Base-by-base conservation (phyloP, 2,888 invertebrate genomes). In the Hydroisotoma schaefferi region DNA sequence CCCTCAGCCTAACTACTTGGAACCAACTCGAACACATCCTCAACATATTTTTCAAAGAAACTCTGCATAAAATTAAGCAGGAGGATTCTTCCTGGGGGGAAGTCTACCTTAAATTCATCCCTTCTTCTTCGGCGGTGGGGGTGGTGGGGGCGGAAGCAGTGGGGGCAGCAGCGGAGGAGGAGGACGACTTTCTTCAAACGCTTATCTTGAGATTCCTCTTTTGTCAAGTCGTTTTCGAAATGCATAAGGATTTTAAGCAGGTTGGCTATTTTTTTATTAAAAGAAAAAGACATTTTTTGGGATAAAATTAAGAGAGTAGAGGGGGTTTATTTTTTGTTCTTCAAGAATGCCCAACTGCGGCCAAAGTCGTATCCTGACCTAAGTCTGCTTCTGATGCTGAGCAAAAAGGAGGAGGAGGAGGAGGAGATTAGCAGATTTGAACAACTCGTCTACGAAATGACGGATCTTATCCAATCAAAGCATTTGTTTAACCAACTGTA, bases 151-250 rank as follows among this genome's bases (percentile, higher is more conserved):
- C n/a, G n/a, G n/a, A n/a, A n/a, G n/a, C n/a, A n/a, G n/a, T n/a
- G n/a, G n/a, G n/a, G n/a, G n/a, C n/a, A n/a, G n/a, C n/a, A n/a
- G n/a, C n/a, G n/a, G n/a, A n/a, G n/a, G n/a, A n/a, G n/a, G n/a
- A n/a, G n/a, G 95, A 97, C 78, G 94, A 95, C 76, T 97, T 94
- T 79, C 82, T 97, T 70, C 86, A 95, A 63, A 82, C 94, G 63
- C 80, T 94, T 65, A 82, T 94, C 67, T 81, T 94, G 69, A 86
- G 95, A 67, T 95, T 88, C 80, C 86, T 94, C 69, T 95, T 97
- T 82, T 95, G 94, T 81, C 90, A 90, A 80, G 87, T 90, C 73
- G 88, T 90, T 52, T 80, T 95, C 70, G 86, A 90, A 71, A 82
- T 92, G 75, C 95, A 97, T 79, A 85, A 92, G 67, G 86, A 87